phyloP scores from a whole-genome alignment of 2,797 vertebrate species.

The Microhierax caerulescens region DNA sequence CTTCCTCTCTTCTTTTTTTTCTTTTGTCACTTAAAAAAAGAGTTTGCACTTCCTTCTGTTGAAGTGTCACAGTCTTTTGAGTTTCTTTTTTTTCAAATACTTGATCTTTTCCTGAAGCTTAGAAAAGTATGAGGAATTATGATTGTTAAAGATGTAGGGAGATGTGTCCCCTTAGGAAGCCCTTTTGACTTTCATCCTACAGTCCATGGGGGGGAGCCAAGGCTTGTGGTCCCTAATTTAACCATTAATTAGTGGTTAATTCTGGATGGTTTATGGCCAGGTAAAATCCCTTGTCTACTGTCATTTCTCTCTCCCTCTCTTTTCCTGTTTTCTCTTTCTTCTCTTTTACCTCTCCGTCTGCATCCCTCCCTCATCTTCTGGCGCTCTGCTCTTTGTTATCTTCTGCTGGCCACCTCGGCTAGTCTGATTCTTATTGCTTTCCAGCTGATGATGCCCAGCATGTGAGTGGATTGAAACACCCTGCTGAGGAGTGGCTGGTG shows the following conservation, averaged over 20 bases:
- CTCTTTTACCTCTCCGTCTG: neutral
- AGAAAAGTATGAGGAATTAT: neutral
- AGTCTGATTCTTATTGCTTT: neutral
- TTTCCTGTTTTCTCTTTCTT: neutral
- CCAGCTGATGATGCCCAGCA: neutral
- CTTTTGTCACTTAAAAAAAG: neutral
- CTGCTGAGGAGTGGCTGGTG: neutral
- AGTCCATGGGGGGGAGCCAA: neutral
- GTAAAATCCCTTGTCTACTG: neutral
- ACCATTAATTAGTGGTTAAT: neutral
- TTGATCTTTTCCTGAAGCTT: neutral
- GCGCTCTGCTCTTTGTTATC: neutral
- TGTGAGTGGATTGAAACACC: fast-evolving
- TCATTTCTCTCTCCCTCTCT: neutral
- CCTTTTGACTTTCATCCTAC: neutral
- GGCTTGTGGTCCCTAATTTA: neutral
- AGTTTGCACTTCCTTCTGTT: neutral
- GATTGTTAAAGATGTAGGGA: neutral
- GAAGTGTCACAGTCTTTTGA: neutral
- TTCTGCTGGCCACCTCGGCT: neutral
- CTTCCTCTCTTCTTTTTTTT: neutral
- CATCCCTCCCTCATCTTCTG: neutral
- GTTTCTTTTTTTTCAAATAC: neutral
- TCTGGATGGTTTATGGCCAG: neutral
- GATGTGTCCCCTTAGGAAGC: neutral